Percentiles rank a stretch among this genome's conserved stretches.
These are phyloP conservation scores for Pseudomyrmex gracilis DNA, from an alignment of 1,140 invertebrate species.

Conservation along the genomic window DNA sequence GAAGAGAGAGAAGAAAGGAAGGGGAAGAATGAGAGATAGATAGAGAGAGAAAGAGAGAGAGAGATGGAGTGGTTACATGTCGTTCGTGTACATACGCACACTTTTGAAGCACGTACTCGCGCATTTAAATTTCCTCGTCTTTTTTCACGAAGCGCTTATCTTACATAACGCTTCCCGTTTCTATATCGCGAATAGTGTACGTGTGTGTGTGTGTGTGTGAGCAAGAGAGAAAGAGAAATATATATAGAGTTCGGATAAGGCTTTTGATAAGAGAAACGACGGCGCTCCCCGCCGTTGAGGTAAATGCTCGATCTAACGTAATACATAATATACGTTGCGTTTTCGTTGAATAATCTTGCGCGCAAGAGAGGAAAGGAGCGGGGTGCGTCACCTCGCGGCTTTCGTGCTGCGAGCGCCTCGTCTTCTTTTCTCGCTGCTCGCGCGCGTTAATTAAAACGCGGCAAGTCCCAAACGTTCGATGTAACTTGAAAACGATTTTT, in stretches of 20 bases:
- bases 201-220: conserved; percentile 25
- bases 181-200: conserved; percentile 27
- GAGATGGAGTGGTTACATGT: conserved; percentile 33
- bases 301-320: conserved; percentile 31
- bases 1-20: conserved; percentile 9
- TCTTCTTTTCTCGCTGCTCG: conserved; percentile 11
- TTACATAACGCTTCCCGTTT: conserved; percentile 39
- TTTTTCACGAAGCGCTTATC: conserved; percentile 52
- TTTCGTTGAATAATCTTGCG: conserved; percentile 21
- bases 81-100: conserved; percentile 3
- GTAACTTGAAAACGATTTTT: background rate
- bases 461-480: background rate
- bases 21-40: background rate
- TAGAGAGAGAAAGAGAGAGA: conserved; percentile 5
- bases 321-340: conserved; percentile 43
- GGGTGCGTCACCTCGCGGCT: background rate
- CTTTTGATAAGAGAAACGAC: conserved; percentile 25
- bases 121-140: conserved; percentile 67
- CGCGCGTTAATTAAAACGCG: conserved; percentile 22
- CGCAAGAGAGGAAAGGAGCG: background rate
- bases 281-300: background rate
- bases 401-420: background rate
- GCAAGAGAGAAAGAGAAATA: conserved; percentile 26
- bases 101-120: background rate
- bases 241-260: conserved; percentile 42